These are phyloP conservation scores for Xiphophorus hellerii DNA, from an alignment of 2,113 vertebrate species.

Conservation along the genomic window DNA sequence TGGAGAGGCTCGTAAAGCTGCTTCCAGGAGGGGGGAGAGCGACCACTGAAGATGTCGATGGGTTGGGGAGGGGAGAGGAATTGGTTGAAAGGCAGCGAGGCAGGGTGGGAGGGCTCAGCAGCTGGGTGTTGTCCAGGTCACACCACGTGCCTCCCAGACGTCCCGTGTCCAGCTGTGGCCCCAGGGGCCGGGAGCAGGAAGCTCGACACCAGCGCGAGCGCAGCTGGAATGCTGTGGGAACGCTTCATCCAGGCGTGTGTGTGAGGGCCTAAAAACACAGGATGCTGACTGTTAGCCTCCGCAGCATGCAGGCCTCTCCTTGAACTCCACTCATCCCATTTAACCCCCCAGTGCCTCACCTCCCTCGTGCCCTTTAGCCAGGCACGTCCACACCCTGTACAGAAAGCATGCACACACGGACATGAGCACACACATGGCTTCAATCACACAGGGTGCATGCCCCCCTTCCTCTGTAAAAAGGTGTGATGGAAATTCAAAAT, in stretches of 20 bases:
- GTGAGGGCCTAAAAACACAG: conserved; percentile 47
- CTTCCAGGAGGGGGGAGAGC: conserved; percentile 68
- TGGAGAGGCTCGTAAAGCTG: conserved; percentile 79
- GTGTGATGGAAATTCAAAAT: conserved; percentile 85
- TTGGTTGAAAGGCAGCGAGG: conserved; percentile 23
- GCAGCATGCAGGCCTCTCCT: conserved; percentile 62
- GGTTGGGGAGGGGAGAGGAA: conserved; percentile 17
- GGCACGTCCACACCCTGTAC: conserved; percentile 62
- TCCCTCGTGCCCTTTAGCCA: conserved; percentile 68
- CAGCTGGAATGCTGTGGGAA: conserved; percentile 73
- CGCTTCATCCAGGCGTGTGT: conserved; percentile 17
- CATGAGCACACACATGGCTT: conserved; percentile 77
- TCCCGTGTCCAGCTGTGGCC: conserved; percentile 79
- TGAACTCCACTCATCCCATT: conserved; percentile 29
- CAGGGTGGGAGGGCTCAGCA: conserved; percentile 50
- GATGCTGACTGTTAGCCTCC: conserved; percentile 62
- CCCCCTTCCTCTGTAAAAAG: conserved; percentile 72
- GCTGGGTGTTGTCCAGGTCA: conserved; percentile 76
- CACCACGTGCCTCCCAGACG: conserved; percentile 77
- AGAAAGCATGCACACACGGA: conserved; percentile 40
- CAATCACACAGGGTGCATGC: conserved; percentile 69
- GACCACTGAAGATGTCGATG: conserved; percentile 63
- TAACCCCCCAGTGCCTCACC: conserved; percentile 58
- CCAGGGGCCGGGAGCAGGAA: conserved; percentile 73
- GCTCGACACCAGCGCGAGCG: conserved; percentile 60